Conservation (phyloP, 2,113 vertebrate species). For the Cebidichthys violaceus region DNA sequence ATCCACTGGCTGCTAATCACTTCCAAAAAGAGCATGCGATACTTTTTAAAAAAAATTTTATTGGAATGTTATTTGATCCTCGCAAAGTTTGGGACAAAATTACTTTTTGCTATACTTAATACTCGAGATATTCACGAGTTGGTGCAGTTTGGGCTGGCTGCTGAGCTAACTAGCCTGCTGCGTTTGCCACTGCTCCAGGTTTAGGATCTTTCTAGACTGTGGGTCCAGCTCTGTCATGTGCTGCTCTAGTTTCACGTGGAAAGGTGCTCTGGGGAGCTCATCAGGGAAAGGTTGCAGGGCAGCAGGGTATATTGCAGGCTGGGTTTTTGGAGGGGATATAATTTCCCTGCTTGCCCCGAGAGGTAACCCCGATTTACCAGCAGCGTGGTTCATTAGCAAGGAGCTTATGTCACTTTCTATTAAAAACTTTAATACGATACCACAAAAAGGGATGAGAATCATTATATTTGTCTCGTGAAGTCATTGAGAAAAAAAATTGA, state of each 20-base stretch:
- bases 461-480: background rate
- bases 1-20: background rate
- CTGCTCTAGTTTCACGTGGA: conserved; percentile 59
- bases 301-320: background rate
- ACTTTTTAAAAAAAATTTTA: background rate
- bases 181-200: background rate
- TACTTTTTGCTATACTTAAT: too few relatives aligned
- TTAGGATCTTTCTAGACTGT: conserved; percentile 44
- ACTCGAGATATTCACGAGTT: background rate
- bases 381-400: conserved; percentile 24
- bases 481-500: background rate
- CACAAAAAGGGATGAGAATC: conserved; percentile 18
- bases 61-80: background rate
- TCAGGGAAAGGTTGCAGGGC: conserved; percentile 37
- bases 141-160: background rate
- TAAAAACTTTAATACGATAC: conserved; percentile 22
- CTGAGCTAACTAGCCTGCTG: background rate
- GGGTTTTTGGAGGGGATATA: conserved; percentile 28
- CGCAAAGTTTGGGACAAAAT: too few relatives aligned
- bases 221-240: conserved; percentile 37
- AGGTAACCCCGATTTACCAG: conserved; percentile 18
- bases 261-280: conserved; percentile 48
- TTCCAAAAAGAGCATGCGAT: background rate
- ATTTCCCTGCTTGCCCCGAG: conserved; percentile 31
- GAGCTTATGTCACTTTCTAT: conserved; percentile 25